A percentile compares a stretch with the other conserved stretches of the same genome.
These are phyloP conservation scores for Drosophila pachea DNA, from an alignment of 1,140 invertebrate genomes.

Conservation along the genomic window DNA sequence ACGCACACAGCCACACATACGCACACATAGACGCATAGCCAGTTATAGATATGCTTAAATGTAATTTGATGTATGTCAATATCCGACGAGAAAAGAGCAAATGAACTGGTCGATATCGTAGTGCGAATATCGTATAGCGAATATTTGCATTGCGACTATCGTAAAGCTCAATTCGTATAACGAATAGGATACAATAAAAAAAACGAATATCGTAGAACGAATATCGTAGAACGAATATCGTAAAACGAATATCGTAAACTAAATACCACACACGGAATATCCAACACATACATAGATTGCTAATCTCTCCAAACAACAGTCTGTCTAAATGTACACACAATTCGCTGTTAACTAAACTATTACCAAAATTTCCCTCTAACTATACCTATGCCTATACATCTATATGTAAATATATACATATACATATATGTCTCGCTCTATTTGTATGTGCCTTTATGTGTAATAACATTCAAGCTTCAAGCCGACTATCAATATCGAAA, in stretches of 20 bases:
- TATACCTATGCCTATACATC: slow-evolving; percentile 33
- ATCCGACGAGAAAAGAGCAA: too few species aligned
- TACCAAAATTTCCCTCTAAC: slow-evolving; percentile 27
- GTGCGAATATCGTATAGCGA: too few species aligned
- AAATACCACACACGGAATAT: slow-evolving; percentile 18
- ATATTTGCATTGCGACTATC: slow-evolving; percentile 60
- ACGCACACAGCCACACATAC: slow-evolving; percentile 38
- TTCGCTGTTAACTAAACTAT: slow-evolving; percentile 45
- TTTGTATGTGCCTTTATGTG: slow-evolving; percentile 51
- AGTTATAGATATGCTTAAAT: slow-evolving; percentile 34
- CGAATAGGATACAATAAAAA: slow-evolving; percentile 16
- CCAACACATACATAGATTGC: slow-evolving; percentile 38
- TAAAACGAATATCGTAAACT: slow-evolving; percentile 28
- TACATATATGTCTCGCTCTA: slow-evolving; percentile 17
- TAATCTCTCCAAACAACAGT: slow-evolving; percentile 43
- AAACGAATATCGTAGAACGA: slow-evolving; percentile 5
- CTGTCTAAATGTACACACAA: slow-evolving; percentile 55
- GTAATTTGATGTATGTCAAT: too few species aligned
- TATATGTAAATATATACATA: slow-evolving; percentile 19
- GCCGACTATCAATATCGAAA: slow-evolving; percentile 32
- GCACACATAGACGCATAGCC: slow-evolving; percentile 40
- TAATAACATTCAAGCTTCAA: slow-evolving; percentile 22
- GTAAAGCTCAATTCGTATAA: slow-evolving; percentile 20
- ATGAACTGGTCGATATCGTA: too few species aligned
- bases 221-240: slow-evolving; percentile 33